phyloP scores from a whole-genome alignment of 2,888 invertebrate species.

The Cylloceria caligata region DNA sequence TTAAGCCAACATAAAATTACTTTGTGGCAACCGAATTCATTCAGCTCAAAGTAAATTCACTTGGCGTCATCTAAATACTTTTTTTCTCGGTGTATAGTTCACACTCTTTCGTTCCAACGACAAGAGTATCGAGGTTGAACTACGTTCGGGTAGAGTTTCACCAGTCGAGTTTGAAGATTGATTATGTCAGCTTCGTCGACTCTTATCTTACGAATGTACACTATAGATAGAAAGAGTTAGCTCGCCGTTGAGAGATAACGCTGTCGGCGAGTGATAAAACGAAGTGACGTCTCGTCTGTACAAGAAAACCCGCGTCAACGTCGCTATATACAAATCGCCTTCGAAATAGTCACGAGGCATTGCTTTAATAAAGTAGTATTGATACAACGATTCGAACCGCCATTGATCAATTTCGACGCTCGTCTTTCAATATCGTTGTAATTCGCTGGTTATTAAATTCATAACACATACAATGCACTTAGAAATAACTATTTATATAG shows the following conservation, averaged over 20 bases:
- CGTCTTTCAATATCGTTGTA: background rate
- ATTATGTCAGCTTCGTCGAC: conserved; percentile 66
- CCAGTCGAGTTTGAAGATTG: conserved; percentile 66
- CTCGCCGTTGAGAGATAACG: conserved; percentile 61
- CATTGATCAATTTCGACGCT: background rate
- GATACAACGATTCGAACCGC: background rate
- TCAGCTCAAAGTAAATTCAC: too few relatives aligned
- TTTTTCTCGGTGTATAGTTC: too few relatives aligned
- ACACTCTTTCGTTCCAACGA: background rate
- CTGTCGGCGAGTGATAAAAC: conserved; percentile 65
- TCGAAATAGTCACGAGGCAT: conserved; percentile 17
- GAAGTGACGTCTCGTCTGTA: conserved; percentile 58
- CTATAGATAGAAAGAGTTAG: conserved; percentile 46
- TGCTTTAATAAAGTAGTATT: background rate
- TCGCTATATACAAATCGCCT: conserved; percentile 1
- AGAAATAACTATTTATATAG: too few relatives aligned
- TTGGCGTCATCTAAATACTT: too few relatives aligned
- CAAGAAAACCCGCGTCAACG: conserved; percentile 1
- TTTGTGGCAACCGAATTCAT: too few relatives aligned
- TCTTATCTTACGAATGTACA: conserved; percentile 56
- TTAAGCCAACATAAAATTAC: too few relatives aligned
- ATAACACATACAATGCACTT: background rate
- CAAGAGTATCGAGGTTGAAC: conserved; percentile 62
- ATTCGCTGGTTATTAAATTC: background rate
- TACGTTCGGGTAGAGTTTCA: conserved; percentile 54